phyloP scores from a whole-genome alignment of 2,797 vertebrate genomes.

The Acomys russatus region DNA sequence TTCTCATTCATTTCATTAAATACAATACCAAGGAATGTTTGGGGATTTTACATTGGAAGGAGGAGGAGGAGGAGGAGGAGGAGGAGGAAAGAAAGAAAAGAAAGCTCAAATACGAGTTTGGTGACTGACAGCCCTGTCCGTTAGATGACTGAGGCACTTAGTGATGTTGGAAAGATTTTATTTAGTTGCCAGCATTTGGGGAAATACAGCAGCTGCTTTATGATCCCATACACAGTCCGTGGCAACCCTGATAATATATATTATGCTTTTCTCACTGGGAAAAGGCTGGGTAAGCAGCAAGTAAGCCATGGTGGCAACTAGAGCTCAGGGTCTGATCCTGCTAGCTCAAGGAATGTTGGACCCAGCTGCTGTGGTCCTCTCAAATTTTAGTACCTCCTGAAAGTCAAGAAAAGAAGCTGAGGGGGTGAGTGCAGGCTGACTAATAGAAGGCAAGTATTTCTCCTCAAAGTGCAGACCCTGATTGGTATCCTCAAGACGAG shows the following conservation, averaged over 20 bases:
- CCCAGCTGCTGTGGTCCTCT: not conserved
- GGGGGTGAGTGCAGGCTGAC: constrained; percentile 7
- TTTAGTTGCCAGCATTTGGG: constrained; percentile 21
- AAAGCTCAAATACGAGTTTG: constrained; percentile 14
- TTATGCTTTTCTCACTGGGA: not conserved
- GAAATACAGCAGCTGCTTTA: constrained; percentile 4
- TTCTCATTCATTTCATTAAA: constrained; percentile 41
- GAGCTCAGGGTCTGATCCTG: constrained; percentile 16
- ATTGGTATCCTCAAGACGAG: constrained; percentile 67
- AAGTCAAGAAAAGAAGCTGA: constrained; percentile 28
- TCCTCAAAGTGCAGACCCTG: constrained; percentile 27
- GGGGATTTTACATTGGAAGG: not conserved
- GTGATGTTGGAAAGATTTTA: not conserved
- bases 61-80: no score
- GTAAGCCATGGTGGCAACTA: not conserved
- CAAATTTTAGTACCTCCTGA: not conserved
- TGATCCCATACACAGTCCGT: constrained; percentile 17
- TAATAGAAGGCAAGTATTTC: constrained; percentile 56
- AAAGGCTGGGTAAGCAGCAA: constrained; percentile 4
- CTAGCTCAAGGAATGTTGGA: not conserved
- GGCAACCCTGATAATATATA: constrained; percentile 3
- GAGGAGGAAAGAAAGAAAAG: no score
- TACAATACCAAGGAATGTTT: not conserved
- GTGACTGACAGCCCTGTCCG: not conserved
- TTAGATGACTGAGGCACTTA: constrained; percentile 5